Evolutionary conservation across 2,113 vertebrate species (phyloP).

Genomic region (Apteryx mantelli): DNA sequence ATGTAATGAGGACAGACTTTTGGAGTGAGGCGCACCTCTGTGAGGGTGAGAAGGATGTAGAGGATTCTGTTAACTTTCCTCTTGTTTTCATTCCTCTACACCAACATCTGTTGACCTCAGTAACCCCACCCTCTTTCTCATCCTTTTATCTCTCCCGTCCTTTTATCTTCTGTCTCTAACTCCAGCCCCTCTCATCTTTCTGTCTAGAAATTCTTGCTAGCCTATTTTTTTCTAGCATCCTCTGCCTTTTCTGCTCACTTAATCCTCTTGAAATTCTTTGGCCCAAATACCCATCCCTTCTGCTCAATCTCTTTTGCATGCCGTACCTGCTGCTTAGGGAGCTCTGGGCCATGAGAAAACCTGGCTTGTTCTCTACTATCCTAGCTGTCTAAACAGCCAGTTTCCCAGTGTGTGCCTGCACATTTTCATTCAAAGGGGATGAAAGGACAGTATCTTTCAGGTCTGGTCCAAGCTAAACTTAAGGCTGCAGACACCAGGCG

Average conservation of each 20-base stretch:
- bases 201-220: constrained; percentile 3
- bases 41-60: not conserved
- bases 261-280: constrained; percentile 4
- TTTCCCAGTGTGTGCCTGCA: not conserved
- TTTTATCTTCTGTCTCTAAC: constrained; percentile 38
- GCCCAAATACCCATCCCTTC: not conserved
- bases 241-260: not conserved
- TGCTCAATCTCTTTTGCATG: not conserved
- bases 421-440: not conserved
- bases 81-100: not conserved
- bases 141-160: not conserved
- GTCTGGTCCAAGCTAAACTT: constrained; percentile 10
- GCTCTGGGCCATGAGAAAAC: not conserved
- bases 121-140: not conserved
- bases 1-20: not conserved
- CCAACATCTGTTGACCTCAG: constrained; percentile 27
- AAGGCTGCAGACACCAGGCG: not conserved
- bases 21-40: not conserved
- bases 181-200: constrained; percentile 21
- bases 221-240: not conserved
- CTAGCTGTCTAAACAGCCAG: not conserved
- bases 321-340: not conserved
- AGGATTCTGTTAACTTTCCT: constrained; percentile 13
- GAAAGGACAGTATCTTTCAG: constrained; percentile 13
- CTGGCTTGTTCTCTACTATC: not conserved